Evolutionary conservation across 2,797 vertebrate species (phyloP), one percentile per base, ranked within the genome.

Genomic region (Harpagifer antarcticus): DNA sequence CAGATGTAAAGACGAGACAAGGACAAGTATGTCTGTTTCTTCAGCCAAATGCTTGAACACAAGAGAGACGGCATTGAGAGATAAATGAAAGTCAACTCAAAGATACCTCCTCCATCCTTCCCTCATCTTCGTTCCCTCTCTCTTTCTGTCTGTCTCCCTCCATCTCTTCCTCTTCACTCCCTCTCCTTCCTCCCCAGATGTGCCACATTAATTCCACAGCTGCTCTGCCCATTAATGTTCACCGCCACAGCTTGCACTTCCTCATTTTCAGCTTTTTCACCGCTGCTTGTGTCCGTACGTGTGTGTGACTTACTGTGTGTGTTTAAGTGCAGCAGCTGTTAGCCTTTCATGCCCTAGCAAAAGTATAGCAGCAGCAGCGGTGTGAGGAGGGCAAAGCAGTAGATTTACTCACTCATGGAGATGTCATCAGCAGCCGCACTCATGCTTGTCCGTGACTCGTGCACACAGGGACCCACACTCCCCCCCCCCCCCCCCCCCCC

Each of bases 161-260:
- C 64, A 56, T 83, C 78, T 79, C 69, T 78, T 72, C 74, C 63
- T 79, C 78, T 60, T 77, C 76, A 15, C 72, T 79, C 64, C 58
- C 67, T 83, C 75, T 84, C 81, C 57, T 75, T 94, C 88, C 88
- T 90, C 90, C 90, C 92, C 92, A 94, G 91, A 93, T 93, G 93
- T 92, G 91, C 88, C 59, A 76, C 92, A 94, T 93, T 94, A 93
- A 93, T 92, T 94, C 92, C 91, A 92, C 94, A 95, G 91, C 91
- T 94, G 94, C 86, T 88, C 74, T 90, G 82, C 85, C 88, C 88
- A 89, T 94, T 93, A 93, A 90, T 92, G 91, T 89, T 92, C 90
- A 88, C 91, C 79, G 83, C 93, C 92, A 93, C 91, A 91, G 91
- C 87, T 83, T 91, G 90, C 89, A 79, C 86, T 91, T 76, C 72